Evolutionary conservation across 2,888 invertebrate genomes (phyloP).

Genomic region (Agonopterix subpropinquella): DNA sequence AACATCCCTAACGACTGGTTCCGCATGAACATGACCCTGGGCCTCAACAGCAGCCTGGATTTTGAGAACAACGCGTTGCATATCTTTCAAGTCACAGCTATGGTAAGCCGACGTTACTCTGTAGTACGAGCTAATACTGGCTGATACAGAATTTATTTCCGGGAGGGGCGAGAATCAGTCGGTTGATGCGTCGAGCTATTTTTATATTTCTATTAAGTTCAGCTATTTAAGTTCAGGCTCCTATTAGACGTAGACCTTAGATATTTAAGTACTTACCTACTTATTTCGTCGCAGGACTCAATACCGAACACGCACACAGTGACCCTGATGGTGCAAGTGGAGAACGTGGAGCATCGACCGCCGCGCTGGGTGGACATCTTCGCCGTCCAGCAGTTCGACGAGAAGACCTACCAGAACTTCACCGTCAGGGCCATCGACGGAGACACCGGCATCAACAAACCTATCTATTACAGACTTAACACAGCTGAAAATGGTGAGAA

Average conservation of each 20-base stretch:
- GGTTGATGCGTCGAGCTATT: too few relatives aligned
- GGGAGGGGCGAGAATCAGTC: too few relatives aligned
- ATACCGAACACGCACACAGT: slow-evolving; percentile 52
- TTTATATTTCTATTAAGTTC: too few relatives aligned
- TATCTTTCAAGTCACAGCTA: slow-evolving; percentile 70
- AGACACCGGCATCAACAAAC: slow-evolving; percentile 73
- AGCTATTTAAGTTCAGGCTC: too few relatives aligned
- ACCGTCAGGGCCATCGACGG: slow-evolving; percentile 76
- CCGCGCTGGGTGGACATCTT: slow-evolving; percentile 77
- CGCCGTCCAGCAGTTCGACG: slow-evolving; percentile 72
- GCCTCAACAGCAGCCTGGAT: slow-evolving; percentile 41
- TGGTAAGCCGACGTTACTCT: slow-evolving; percentile 43
- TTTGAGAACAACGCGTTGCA: slow-evolving; percentile 70
- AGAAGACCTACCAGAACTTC: slow-evolving; percentile 63
- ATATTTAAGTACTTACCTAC: too few relatives aligned
- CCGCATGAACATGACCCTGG: slow-evolving; percentile 49
- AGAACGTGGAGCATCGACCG: slow-evolving; percentile 73
- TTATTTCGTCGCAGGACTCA: slow-evolving; percentile 46
- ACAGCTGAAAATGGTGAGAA: slow-evolving; percentile 44
- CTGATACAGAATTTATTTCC: too few relatives aligned
- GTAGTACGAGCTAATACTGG: not conserved
- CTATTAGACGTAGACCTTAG: too few relatives aligned
- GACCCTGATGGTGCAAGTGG: slow-evolving; percentile 71
- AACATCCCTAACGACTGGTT: slow-evolving; percentile 33
- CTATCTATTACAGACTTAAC: slow-evolving; percentile 67